Evolutionary conservation across 1,140 invertebrate species (phyloP).

Genomic region (Trissolcus basalis): DNA sequence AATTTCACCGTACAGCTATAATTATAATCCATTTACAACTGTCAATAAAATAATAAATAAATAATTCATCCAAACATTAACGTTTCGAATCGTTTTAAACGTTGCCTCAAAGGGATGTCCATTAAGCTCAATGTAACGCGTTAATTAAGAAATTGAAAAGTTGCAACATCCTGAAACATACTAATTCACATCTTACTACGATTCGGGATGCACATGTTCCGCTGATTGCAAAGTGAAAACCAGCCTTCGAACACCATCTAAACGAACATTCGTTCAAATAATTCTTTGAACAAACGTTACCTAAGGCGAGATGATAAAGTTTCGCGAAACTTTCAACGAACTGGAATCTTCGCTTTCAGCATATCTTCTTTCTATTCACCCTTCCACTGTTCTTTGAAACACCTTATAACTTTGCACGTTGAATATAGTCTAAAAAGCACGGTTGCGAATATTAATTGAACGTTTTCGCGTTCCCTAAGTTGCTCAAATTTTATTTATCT

Average conservation of each 20-base stretch:
- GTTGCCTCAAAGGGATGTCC: too few relatives aligned
- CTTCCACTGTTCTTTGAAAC: constrained; percentile 10
- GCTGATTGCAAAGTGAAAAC: constrained; percentile 14
- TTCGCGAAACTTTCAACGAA: constrained; percentile 52
- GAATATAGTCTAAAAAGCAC: constrained; percentile 20
- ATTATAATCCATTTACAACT: too few relatives aligned
- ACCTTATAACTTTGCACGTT: constrained; percentile 18
- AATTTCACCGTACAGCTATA: too few relatives aligned
- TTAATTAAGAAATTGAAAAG: too few relatives aligned
- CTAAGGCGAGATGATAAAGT: constrained; percentile 64
- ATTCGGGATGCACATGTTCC: too few relatives aligned
- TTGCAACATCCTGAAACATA: too few relatives aligned
- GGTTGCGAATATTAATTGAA: constrained; percentile 29
- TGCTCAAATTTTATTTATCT: too few relatives aligned
- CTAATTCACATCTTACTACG: not conserved
- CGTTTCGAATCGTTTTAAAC: too few relatives aligned
- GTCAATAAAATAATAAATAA: too few relatives aligned
- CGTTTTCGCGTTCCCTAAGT: not conserved
- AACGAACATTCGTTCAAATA: constrained; percentile 32
- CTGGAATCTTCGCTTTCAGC: constrained; percentile 19
- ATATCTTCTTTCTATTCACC: constrained; percentile 38
- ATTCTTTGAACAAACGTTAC: constrained; percentile 46
- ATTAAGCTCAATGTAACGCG: too few relatives aligned
- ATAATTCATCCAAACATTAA: too few relatives aligned
- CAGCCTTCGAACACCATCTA: constrained; percentile 10